phyloP scores from a whole-genome alignment of 2,888 invertebrate genomes.

The Dryadula phaetusa region DNA sequence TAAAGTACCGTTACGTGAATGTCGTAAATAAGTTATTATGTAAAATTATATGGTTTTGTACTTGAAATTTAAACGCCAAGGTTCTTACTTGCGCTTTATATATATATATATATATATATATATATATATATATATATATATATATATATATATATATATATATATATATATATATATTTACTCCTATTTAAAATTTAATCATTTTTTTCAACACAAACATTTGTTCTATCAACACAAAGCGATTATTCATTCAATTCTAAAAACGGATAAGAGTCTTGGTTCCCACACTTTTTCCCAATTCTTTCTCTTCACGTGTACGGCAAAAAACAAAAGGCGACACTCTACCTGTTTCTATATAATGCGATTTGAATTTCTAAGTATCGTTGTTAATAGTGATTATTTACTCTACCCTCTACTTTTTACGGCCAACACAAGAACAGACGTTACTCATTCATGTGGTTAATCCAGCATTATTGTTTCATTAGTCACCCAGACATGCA shows the following conservation, averaged over 20 bases:
- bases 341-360: constrained; percentile 16
- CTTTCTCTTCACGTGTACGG: constrained; percentile 6
- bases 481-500: constrained; percentile 17
- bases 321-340: background rate
- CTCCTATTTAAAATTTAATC: no score
- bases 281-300: constrained; percentile 6
- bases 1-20: background rate
- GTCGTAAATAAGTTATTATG: constrained; percentile 1
- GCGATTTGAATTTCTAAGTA: constrained; percentile 2
- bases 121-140: no score
- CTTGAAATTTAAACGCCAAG: background rate
- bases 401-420: constrained; percentile 26
- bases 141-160: no score
- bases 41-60: background rate
- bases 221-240: background rate
- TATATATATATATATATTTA: no score
- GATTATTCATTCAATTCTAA: background rate
- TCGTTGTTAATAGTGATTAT: constrained; percentile 8
- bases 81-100: background rate
- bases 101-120: no score
- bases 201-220: background rate
- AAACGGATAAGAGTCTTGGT: background rate
- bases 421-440: constrained; percentile 26
- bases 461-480: constrained; percentile 11
- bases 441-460: constrained; percentile 2